Base-by-base conservation (phyloP, 2,797 vertebrate species). In the Salarias fasciatus region DNA sequence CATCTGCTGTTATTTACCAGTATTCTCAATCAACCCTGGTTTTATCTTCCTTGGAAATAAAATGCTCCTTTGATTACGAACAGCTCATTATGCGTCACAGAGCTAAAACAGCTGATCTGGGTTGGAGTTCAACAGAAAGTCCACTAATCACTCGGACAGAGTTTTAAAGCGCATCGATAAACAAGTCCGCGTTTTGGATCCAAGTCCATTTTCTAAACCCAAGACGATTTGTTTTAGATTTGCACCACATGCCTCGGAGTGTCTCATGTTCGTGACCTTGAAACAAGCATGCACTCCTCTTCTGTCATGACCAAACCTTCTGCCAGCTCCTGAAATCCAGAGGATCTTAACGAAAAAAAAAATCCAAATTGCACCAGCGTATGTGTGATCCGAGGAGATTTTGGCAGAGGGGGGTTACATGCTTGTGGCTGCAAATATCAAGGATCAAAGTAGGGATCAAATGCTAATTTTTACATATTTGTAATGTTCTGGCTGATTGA, bases 151-250 rank as follows among this genome's bases (percentile, higher is more conserved):
- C 36, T 35, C 1, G 53, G 47, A 44, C 41, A 40, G 13, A 56
- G 45, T 31, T 28, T 53, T 63, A 8, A 55, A 51, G 15, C 28
- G 44, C 68, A 70, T 56, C 56, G 72, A 76, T 83, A 30, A 72
- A 55, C 52, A 41, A 35, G 15, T 53, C 18, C 13, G 6, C 33
- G 13, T 61, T 77, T 64, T 45, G 35, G 41, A 28, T 52, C 64
- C 33, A 40, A 43, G 9, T 11, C 30, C 6, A 14, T 0, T 4
- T 30, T 46, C 14, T 31, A 33, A 74, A 60, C 46, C 53, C 28
- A 60, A 66, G 11, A 70, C 81, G 79, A 51, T 70, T 82, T 82
- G 65, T 72, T 77, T 73, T 33, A 43, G 33, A 80, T 71, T 57
- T 68, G 37, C n/a, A 49, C 28, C 28, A 48, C 47, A 63, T 79